A percentile compares a stretch with the other conserved stretches of the same genome.
These are phyloP conservation scores for Epicauta chinensis DNA, from an alignment of 1,140 invertebrate species.

Conservation along the genomic window DNA sequence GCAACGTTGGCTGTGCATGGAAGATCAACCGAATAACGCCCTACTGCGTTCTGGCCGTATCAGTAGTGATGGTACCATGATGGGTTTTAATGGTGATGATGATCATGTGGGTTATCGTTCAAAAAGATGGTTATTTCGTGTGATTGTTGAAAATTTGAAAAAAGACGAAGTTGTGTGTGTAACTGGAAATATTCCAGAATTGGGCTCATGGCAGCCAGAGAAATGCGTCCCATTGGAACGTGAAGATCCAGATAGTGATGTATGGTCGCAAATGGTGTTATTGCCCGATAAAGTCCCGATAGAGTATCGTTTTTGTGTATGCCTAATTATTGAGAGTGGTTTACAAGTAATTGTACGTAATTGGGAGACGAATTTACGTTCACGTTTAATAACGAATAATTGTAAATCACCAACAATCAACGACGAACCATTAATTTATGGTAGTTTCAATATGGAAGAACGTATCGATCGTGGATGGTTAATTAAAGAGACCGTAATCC, in stretches of 20 bases:
- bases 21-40: constrained; percentile 42
- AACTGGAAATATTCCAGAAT: constrained; percentile 42
- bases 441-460: constrained; percentile 54
- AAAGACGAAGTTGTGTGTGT: constrained; percentile 45
- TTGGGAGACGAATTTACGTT: constrained; percentile 78
- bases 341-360: constrained; percentile 57
- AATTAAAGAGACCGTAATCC: constrained; percentile 75
- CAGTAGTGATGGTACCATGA: constrained; percentile 4
- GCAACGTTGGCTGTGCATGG: constrained; percentile 52
- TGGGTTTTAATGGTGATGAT: constrained; percentile 10
- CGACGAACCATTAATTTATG: constrained; percentile 30
- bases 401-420: constrained; percentile 22
- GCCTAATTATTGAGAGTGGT: constrained; percentile 47
- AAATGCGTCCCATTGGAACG: constrained; percentile 44
- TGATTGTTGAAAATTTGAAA: constrained; percentile 37
- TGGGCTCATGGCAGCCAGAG: constrained; percentile 47
- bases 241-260: constrained; percentile 36
- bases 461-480: constrained; percentile 80
- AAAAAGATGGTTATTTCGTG: constrained; percentile 45
- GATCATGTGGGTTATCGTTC: not conserved
- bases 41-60: constrained; percentile 5
- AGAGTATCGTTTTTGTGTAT: constrained; percentile 74
- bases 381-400: constrained; percentile 49
- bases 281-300: constrained; percentile 62
- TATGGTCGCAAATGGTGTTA: constrained; percentile 49